A percentile compares a stretch with the other conserved stretches of the same genome.
phyloP scores from a whole-genome alignment of 2,113 vertebrate genomes.

The Trichomycterus rosablanca region DNA sequence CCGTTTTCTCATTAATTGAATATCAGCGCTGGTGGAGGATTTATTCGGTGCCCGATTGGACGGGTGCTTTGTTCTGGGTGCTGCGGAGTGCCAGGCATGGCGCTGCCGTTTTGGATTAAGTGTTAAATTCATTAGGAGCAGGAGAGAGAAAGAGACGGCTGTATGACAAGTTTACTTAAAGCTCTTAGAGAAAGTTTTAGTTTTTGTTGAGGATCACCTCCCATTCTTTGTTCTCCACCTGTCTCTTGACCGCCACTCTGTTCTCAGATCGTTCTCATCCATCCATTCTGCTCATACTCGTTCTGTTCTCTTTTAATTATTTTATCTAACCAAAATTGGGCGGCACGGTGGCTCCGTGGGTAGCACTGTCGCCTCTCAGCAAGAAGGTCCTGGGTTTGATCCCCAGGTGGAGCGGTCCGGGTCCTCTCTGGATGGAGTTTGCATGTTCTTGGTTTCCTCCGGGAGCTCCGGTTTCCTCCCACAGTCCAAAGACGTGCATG shows the following conservation, averaged over 20 bases:
- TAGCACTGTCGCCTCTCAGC: no score
- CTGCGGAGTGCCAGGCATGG: slow-evolving; percentile 10
- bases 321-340: no score
- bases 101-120: slow-evolving; percentile 39
- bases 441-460: no score
- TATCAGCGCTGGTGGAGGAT: slow-evolving; percentile 38
- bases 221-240: not conserved
- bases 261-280: not conserved
- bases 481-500: no score
- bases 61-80: slow-evolving; percentile 28
- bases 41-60: slow-evolving; percentile 36
- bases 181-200: slow-evolving; percentile 15
- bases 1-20: slow-evolving; percentile 25
- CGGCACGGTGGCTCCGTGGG: no score
- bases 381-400: no score
- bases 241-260: not conserved
- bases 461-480: no score
- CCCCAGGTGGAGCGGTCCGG: no score
- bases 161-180: not conserved
- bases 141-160: slow-evolving; percentile 7
- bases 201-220: not conserved
- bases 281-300: not conserved
- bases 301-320: slow-evolving; percentile 38
- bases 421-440: no score
- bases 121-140: slow-evolving; percentile 42